Base-by-base conservation (phyloP, 2,888 invertebrate genomes). In the Heliconius charithonia region DNA sequence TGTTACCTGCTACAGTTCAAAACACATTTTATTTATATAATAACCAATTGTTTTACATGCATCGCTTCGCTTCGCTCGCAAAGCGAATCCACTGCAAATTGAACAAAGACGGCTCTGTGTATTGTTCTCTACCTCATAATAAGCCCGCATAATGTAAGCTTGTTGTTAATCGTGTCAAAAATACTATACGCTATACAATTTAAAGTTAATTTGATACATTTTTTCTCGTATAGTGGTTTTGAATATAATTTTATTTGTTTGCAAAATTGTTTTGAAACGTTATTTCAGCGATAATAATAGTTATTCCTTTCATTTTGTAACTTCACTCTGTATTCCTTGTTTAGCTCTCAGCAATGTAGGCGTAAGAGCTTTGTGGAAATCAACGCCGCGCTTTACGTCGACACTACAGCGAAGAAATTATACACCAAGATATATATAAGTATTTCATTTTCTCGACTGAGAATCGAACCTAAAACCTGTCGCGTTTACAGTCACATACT, bases 121-220 rank as follows among this genome's bases (percentile, higher is more conserved):
- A 81, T 80, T 81, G 80, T 81, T 81, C 71, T 56, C 45, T 71
- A 76, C 76, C 77, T 77, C 63, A 82, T 82, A 83, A 83, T 83
- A 81, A 83, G 79, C 83, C 80, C 82, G 75, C 82, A 80, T 81
- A 82, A 81, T 82, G 65, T 74, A 4, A 3, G 76, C 70, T 80
- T 79, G 79, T 80, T 77, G 76, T 80, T 80, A 80, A 80, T 80
- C 73, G 72, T 62, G 73, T 41, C 74, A 78, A 78, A 77, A 78
- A 78, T 37, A 69, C 67, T 62, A 62, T 45, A 62, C 74, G 74
- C 7, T 74, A 29, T 62, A 32, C 16, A 67, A 78, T 45, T 67
- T 56, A 41, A 74, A 59, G 25, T 27, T 37, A 78, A 73, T 67
- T 78, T 77, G n/a, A 72, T 56, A 66, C 37, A 59, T 37, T 77